Evolutionary conservation across 1,140 invertebrate genomes (phyloP).

Genomic region (Aphidius gifuensis): DNA sequence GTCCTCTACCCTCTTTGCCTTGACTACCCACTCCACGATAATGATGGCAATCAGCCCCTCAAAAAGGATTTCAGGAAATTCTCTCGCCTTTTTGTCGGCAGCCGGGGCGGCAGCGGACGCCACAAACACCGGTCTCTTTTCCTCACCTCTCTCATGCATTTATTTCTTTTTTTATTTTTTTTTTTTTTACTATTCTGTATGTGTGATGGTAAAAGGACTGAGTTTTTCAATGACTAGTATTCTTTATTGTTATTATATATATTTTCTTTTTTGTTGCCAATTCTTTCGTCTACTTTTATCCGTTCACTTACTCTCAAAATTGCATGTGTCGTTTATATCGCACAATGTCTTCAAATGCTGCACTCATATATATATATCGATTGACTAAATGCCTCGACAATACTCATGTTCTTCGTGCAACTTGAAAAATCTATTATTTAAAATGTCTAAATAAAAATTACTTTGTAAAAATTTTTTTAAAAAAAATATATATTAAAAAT

Average conservation of each 20-base stretch:
- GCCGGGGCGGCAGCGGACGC: conserved; percentile 46
- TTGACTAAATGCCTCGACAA: no score
- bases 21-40: conserved; percentile 52
- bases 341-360: no score
- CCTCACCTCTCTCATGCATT: conserved; percentile 9
- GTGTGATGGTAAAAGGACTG: background rate
- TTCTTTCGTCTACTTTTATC: background rate
- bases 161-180: conserved; percentile 9
- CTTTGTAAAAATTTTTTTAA: no score
- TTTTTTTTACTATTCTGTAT: background rate
- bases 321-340: no score
- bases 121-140: conserved; percentile 52
- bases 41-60: conserved; percentile 57
- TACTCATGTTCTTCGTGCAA: no score
- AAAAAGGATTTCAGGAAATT: conserved; percentile 58
- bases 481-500: no score
- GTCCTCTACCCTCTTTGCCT: conserved; percentile 35
- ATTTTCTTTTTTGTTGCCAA: conserved; percentile 15
- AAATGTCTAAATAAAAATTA: no score
- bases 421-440: no score
- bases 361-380: no score
- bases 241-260: conserved; percentile 1
- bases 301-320: conserved; percentile 7
- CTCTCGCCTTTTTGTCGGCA: conserved; percentile 56
- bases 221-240: conserved; percentile 22